Base-by-base conservation (phyloP, 1,140 invertebrate genomes). In the Littorina saxatilis region DNA sequence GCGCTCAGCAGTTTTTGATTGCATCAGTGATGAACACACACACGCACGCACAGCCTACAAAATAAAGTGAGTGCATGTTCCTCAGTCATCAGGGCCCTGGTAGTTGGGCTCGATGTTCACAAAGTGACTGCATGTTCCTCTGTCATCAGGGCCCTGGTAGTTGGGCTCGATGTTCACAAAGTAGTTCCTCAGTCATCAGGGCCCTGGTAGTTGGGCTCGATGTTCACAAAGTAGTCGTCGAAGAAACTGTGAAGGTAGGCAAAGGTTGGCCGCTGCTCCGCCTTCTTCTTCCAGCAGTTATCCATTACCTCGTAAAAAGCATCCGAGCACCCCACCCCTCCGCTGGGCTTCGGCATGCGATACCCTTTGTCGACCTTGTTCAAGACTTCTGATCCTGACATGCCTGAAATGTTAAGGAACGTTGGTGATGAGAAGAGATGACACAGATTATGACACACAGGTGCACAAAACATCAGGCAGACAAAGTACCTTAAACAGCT, bases 211-310 rank as follows among this genome's bases (percentile, higher is more conserved):
- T 96, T 96, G 92, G 97, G 95, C 93, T 98, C 97, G 87, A 96
- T 96, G 83, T 97, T 96, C 68, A 99, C 96, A 90, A 96, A 97
- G 93, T 98, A 99, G 88, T 98, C 97, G 92, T 99, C 98, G 92
- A 99, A 99, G 91, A 98, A 99, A 90, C 98, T 96, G 90, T 97
- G 97, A 23, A 99, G 94, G 93, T 98, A 99, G 91, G 98, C 98
- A 92, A 99, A 99, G 0, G 98, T 99, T 17, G 98, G 98, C 89
- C 98, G 93, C 89, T 97, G 97, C 86, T 99, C 97, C 0, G 98
- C 96, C 80, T 96, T 95, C 3, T 95, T 80, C 29, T 90, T 86
- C 93, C 93, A 94, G 84, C 93, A 94, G 40, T 89, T 84, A 40
- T 91, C 68, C 93, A 94, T 94, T 20, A 92, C 92, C 20, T 93